Conservation (phyloP, 2,888 invertebrate species). For the Sepiola atlantica region DNA sequence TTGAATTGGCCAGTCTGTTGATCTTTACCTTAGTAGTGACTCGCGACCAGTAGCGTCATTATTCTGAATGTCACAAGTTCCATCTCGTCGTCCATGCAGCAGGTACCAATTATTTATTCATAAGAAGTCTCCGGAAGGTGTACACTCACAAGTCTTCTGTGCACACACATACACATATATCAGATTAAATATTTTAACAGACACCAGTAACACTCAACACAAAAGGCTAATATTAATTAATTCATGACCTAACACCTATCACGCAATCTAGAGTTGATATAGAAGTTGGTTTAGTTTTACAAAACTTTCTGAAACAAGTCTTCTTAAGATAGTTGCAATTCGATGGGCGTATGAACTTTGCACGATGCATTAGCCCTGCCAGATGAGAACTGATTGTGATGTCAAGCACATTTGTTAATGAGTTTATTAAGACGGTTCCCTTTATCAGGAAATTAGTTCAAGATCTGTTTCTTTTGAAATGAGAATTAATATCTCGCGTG, state of each 20-base stretch:
- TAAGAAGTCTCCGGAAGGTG: neutral
- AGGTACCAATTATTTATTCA: neutral
- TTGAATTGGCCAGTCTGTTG: neutral
- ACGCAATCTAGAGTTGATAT: neutral
- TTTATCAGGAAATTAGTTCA: neutral
- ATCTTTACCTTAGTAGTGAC: neutral
- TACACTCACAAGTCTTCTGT: neutral
- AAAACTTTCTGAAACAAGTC: neutral
- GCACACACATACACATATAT: neutral
- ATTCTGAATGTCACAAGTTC: neutral
- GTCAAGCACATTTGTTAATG: neutral
- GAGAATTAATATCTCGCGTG: neutral
- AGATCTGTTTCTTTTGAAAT: neutral
- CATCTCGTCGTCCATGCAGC: neutral
- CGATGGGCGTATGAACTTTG: neutral
- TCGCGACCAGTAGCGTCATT: neutral
- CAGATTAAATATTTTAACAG: neutral
- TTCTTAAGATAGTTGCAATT: neutral
- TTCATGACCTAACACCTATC: neutral
- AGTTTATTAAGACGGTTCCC: neutral
- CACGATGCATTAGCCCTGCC: neutral
- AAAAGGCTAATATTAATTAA: neutral
- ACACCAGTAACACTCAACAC: neutral
- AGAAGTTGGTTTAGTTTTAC: neutral
- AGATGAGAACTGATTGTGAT: neutral